phyloP scores from a whole-genome alignment of 2,113 vertebrate species.

The Tupaia tana region DNA sequence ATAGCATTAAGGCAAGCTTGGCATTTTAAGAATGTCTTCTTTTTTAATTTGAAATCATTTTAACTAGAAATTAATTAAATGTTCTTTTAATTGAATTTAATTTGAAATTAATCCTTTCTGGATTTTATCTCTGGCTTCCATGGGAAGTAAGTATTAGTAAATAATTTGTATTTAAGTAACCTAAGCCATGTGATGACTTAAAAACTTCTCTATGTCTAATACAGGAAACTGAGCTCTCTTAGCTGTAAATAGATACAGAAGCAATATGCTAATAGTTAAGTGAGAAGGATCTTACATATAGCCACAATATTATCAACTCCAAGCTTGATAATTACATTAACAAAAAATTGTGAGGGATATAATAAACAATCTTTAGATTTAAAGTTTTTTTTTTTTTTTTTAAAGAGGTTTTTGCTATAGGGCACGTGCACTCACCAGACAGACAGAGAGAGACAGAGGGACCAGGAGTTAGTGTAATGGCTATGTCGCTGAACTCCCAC shows the following conservation, averaged over 20 bases:
- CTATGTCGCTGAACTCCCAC: too few relatives aligned
- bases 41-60: too few relatives aligned
- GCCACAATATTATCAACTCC: background rate
- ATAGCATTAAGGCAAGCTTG: constrained; percentile 50
- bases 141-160: constrained; percentile 73
- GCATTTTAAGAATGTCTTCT: constrained; percentile 67
- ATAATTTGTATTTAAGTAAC: constrained; percentile 84
- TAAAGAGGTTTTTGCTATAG: too few relatives aligned
- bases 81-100: background rate
- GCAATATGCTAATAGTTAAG: background rate
- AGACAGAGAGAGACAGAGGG: too few relatives aligned
- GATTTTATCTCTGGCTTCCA: constrained; percentile 77
- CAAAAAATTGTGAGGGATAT: background rate
- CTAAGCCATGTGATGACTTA: constrained; percentile 42
- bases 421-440: too few relatives aligned
- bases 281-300: constrained; percentile 47
- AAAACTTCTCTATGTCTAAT: constrained; percentile 70
- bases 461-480: too few relatives aligned
- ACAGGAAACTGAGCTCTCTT: background rate
- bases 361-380: constrained; percentile 5
- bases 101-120: constrained; percentile 70
- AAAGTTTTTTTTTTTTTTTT: too few relatives aligned
- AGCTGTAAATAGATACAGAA: constrained; percentile 5
- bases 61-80: too few relatives aligned
- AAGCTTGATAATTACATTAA: constrained; percentile 58